phyloP scores from a whole-genome alignment of 2,888 invertebrate species.

The Drosophila macrospina region DNA sequence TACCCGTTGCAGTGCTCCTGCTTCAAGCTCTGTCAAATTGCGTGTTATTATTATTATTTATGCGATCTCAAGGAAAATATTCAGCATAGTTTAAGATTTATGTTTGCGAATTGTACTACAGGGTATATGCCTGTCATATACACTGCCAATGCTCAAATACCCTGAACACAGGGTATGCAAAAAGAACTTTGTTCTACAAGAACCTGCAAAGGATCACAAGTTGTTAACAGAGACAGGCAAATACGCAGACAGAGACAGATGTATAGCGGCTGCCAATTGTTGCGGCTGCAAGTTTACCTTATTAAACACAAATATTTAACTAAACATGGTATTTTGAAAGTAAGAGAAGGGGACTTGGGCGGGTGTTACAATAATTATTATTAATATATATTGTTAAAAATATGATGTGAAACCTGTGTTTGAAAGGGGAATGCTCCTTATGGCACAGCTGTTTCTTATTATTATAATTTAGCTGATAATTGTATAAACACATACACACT shows the following conservation, averaged over 20 bases:
- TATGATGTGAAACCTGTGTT: slow-evolving; percentile 33
- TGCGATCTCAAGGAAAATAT: too few species aligned
- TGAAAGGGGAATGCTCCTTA: slow-evolving; percentile 17
- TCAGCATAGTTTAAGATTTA: too few species aligned
- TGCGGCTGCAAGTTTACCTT: slow-evolving; percentile 31
- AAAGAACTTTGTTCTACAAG: background rate
- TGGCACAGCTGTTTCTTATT: slow-evolving; percentile 1
- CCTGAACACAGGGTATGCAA: slow-evolving; percentile 1
- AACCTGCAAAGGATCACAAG: background rate
- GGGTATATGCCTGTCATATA: background rate
- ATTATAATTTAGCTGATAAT: slow-evolving; percentile 8
- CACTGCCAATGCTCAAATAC: background rate
- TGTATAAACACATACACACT: background rate
- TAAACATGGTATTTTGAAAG: slow-evolving; percentile 16
- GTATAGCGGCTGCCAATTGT: slow-evolving; percentile 9
- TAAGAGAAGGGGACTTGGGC: background rate
- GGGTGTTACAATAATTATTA: background rate
- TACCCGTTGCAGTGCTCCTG: background rate
- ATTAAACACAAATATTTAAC: slow-evolving; percentile 40
- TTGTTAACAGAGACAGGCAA: background rate
- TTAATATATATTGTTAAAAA: slow-evolving; percentile 15
- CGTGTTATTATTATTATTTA: too few species aligned
- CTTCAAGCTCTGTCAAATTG: too few species aligned
- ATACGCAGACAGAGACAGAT: background rate
- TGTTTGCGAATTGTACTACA: too few species aligned